Evolutionary conservation across 1,140 invertebrate species (phyloP).

Genomic region (Drosophila leontia): DNA sequence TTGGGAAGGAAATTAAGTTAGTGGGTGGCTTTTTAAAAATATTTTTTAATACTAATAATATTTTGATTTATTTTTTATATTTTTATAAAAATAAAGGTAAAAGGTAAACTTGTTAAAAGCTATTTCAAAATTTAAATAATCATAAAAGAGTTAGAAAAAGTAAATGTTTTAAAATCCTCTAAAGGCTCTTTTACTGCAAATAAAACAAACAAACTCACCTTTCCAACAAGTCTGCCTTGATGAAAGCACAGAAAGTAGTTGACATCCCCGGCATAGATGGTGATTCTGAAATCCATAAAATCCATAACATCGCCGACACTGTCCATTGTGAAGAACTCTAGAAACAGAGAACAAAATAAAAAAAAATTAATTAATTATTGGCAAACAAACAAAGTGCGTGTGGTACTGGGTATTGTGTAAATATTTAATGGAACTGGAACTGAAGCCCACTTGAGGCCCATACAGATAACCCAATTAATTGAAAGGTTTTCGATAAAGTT

Average conservation of each 20-base stretch:
- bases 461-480: constrained; percentile 81
- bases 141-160: neutral
- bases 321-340: constrained; percentile 76
- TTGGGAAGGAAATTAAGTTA: constrained; percentile 3
- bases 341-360: constrained; percentile 24
- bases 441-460: constrained; percentile 53
- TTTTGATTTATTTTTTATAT: too few relatives aligned
- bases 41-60: too few relatives aligned
- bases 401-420: constrained; percentile 46
- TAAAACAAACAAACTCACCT: constrained; percentile 69
- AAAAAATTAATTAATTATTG: constrained; percentile 74
- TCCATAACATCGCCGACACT: constrained; percentile 71
- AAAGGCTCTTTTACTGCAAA: neutral
- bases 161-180: too few relatives aligned
- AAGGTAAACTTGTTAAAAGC: neutral
- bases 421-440: constrained; percentile 53
- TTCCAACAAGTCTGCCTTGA: constrained; percentile 76
- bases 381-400: constrained; percentile 48
- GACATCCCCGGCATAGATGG: constrained; percentile 78
- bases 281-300: constrained; percentile 77
- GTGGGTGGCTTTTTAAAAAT: neutral
- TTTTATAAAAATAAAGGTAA: too few relatives aligned
- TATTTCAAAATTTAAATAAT: neutral
- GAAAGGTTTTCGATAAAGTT: constrained; percentile 82
- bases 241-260: constrained; percentile 76